Evolutionary conservation across 2,113 vertebrate genomes (phyloP).

Genomic region (Dicrurus megarhynchus): DNA sequence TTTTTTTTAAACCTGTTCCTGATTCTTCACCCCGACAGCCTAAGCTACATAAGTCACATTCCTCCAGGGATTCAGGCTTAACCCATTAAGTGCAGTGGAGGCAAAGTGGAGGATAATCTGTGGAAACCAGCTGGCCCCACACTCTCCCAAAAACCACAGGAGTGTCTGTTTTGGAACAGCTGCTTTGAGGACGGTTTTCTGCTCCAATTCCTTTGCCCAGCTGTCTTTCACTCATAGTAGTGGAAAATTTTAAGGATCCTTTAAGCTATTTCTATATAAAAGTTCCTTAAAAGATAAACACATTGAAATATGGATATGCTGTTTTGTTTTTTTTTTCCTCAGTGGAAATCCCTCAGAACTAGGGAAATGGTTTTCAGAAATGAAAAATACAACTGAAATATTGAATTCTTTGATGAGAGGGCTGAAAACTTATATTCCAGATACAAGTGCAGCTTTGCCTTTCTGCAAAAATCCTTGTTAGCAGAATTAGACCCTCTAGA

Average conservation of each 20-base stretch:
- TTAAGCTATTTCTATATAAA: background rate
- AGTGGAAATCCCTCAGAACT: background rate
- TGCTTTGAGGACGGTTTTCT: background rate
- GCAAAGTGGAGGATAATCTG: background rate
- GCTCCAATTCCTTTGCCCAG: background rate
- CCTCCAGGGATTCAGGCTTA: background rate
- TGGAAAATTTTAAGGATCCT: background rate
- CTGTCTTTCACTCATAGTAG: background rate
- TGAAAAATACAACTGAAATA: background rate
- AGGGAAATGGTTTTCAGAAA: background rate
- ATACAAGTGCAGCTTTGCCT: background rate
- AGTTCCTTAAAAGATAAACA: background rate
- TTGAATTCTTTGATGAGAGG: background rate
- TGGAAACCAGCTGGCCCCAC: background rate
- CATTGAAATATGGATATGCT: background rate
- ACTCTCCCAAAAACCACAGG: background rate
- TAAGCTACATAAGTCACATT: background rate
- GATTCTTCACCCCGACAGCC: background rate
- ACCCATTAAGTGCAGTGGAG: background rate
- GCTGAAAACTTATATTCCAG: background rate
- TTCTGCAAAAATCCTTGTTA: background rate
- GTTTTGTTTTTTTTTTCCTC: background rate
- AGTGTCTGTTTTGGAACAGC: background rate
- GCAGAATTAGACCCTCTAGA: background rate
- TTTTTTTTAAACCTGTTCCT: background rate